A percentile compares a stretch with the other conserved stretches of the same genome.
These are phyloP conservation scores for Thymelicus acteon DNA, from an alignment of 2,888 invertebrate genomes.

Conservation along the genomic window DNA sequence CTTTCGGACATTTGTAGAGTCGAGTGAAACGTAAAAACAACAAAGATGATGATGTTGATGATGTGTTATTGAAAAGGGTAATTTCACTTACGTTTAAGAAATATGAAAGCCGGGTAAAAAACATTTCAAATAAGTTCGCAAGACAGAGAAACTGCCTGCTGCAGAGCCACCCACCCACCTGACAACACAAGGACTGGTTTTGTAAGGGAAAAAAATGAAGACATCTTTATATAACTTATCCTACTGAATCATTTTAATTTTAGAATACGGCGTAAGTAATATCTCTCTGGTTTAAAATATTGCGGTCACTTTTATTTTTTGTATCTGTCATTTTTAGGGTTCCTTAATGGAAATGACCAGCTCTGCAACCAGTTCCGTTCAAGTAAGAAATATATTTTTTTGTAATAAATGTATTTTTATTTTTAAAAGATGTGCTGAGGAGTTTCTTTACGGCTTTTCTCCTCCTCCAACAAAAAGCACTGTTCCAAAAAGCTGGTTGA, in stretches of 20 bases:
- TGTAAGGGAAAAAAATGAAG: slow-evolving; percentile 60
- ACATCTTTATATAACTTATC: slow-evolving; percentile 39
- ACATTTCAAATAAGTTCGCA: slow-evolving; percentile 53
- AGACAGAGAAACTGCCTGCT: slow-evolving; percentile 64
- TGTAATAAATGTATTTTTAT: too few relatives aligned
- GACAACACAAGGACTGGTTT: slow-evolving; percentile 65
- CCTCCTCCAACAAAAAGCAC: too few relatives aligned
- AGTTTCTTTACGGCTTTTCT: too few relatives aligned
- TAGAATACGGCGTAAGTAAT: slow-evolving; percentile 28
- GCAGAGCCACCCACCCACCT: slow-evolving; percentile 62
- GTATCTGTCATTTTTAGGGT: neutral
- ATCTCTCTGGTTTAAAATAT: neutral
- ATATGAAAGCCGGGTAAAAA: slow-evolving; percentile 28
- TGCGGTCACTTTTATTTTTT: neutral
- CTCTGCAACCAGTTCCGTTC: too few relatives aligned
- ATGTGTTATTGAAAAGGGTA: slow-evolving; percentile 18
- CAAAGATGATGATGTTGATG: neutral
- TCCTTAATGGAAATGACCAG: neutral
- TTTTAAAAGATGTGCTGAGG: too few relatives aligned
- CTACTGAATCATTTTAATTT: slow-evolving; percentile 30
- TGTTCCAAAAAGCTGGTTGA: too few relatives aligned
- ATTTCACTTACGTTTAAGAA: slow-evolving; percentile 19
- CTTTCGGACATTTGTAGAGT: too few relatives aligned
- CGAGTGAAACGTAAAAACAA: neutral
- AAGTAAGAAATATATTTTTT: too few relatives aligned